These are phyloP conservation scores for Cyprinodon diabolis DNA, from an alignment of 2,797 vertebrate genomes.

Conservation along the genomic window DNA sequence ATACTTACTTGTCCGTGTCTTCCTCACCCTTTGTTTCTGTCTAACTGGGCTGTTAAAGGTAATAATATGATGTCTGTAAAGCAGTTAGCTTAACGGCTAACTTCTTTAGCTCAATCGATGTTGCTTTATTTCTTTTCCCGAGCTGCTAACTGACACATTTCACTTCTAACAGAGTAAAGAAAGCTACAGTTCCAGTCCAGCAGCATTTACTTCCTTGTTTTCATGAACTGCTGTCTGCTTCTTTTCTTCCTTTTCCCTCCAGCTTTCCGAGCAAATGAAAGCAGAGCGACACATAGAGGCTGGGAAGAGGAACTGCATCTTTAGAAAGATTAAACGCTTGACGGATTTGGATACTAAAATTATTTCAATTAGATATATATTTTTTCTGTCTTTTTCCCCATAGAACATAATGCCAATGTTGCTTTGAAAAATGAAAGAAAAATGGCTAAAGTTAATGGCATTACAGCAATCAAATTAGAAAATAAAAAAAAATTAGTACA, in stretches of 20 bases:
- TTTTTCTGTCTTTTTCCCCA: too few relatives aligned
- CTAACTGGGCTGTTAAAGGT: slow-evolving; percentile 17
- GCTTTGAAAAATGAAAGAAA: too few relatives aligned
- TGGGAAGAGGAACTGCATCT: slow-evolving; percentile 40
- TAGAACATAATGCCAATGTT: too few relatives aligned
- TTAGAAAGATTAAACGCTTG: slow-evolving; percentile 4
- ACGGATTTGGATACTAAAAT: background rate
- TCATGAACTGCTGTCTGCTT: slow-evolving; percentile 34
- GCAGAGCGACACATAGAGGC: slow-evolving; percentile 55
- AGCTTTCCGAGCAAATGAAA: slow-evolving; percentile 20
- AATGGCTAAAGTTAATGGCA: too few relatives aligned
- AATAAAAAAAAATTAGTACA: too few relatives aligned
- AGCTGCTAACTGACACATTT: slow-evolving; percentile 37
- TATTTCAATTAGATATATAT: too few relatives aligned
- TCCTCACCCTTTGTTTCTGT: slow-evolving; percentile 25
- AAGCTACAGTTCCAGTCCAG: slow-evolving; percentile 11
- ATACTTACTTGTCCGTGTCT: slow-evolving; percentile 55
- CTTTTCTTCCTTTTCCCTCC: slow-evolving; percentile 62
- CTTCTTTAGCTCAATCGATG: slow-evolving; percentile 55
- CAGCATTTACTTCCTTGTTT: slow-evolving; percentile 76
- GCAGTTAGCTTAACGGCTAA: slow-evolving; percentile 56
- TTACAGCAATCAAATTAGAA: too few relatives aligned
- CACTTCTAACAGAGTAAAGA: slow-evolving; percentile 29
- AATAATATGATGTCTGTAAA: slow-evolving; percentile 21
- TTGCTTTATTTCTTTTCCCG: background rate